A percentile compares a stretch with the other conserved stretches of the same genome.
Conservation (phyloP, 2,888 invertebrate genomes). For the Penaeus monodon region DNA sequence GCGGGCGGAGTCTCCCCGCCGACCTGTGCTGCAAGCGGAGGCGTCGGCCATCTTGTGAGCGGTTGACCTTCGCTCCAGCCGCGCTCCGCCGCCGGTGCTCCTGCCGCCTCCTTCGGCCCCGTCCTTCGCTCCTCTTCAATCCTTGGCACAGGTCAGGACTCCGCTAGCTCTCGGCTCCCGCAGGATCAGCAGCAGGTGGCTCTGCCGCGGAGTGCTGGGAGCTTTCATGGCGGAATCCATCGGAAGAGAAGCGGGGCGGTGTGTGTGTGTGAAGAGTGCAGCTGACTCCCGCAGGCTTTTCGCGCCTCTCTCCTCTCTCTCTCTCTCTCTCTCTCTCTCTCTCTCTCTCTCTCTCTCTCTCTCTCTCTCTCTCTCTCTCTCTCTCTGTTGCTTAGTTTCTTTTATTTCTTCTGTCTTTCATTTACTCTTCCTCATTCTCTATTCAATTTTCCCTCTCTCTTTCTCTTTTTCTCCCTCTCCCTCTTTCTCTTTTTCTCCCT, state of each 20-base stretch:
- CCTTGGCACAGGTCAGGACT: too few relatives aligned
- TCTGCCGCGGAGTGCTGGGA: too few relatives aligned
- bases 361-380: constrained; percentile 22
- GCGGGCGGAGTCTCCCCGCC: too few relatives aligned
- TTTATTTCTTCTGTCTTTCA: neutral
- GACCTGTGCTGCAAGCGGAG: neutral
- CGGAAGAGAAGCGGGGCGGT: too few relatives aligned
- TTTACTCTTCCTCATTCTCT: neutral
- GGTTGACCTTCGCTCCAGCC: neutral
- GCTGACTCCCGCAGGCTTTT: too few relatives aligned
- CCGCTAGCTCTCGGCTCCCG: too few relatives aligned
- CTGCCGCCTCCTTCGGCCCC: too few relatives aligned
- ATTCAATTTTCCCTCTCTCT: neutral
- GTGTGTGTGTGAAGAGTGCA: too few relatives aligned
- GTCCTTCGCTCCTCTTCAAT: too few relatives aligned
- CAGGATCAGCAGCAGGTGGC: too few relatives aligned
- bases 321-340: neutral
- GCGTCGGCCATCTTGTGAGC: constrained; percentile 21
- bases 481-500: constrained; percentile 3
- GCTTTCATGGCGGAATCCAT: too few relatives aligned
- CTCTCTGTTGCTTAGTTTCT: neutral
- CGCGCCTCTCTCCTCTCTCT: neutral
- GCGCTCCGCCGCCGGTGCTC: too few relatives aligned
- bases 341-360: constrained; percentile 5
- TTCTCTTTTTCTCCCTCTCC: neutral